Evolutionary conservation across 2,797 vertebrate genomes (phyloP), one percentile per base, ranked within the genome.

Genomic region (Poeciliopsis paucimaculata): DNA sequence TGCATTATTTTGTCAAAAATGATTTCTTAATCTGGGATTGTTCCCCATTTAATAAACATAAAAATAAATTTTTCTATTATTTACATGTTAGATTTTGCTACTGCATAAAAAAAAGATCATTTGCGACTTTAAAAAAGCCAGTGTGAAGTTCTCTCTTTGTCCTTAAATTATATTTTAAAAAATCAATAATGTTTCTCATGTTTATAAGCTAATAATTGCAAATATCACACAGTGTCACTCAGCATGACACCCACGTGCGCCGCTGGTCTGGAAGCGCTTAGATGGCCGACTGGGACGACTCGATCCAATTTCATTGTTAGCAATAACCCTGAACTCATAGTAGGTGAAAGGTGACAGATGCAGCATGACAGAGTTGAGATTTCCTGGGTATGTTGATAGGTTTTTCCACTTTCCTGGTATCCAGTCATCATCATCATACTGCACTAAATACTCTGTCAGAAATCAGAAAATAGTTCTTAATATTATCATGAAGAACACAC

Each of bases 371-470:
- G 98, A 96, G 93, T 98, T 98, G 82, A 99, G 88, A 2, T 88
- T 97, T 12, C 98, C 98, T 0, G 98, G 97, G 47, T 98, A 98
- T 8, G 94, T 93, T 68, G 97, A 97, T 71, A 99, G 96, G 93
- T 99, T 96, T 39, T 95, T 96, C 98, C 98, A 99, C 73, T 94
- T 93, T 31, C 98, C 97, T 0, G 97, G 96, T 39, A 98, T 92
- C 92, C 97, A 96, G 77, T 97, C 96, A 39, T 99, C 96, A 76
- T 99, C 98, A 77, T 99, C 98, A 28, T 97, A 99, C 88, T 99
- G 98, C 23, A 99, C 95, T 0, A 98, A 91, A 77, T 96, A 98
- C 82, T 97, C 98, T 99, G 94, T 66, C 71, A 72, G 10, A 81
- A 26, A 43, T 43, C 20, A 73, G 66, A 51, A 18, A 47, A 84